Evolutionary conservation across 2,888 invertebrate species (phyloP).

Genomic region (Xanthorhoe spadicearia): DNA sequence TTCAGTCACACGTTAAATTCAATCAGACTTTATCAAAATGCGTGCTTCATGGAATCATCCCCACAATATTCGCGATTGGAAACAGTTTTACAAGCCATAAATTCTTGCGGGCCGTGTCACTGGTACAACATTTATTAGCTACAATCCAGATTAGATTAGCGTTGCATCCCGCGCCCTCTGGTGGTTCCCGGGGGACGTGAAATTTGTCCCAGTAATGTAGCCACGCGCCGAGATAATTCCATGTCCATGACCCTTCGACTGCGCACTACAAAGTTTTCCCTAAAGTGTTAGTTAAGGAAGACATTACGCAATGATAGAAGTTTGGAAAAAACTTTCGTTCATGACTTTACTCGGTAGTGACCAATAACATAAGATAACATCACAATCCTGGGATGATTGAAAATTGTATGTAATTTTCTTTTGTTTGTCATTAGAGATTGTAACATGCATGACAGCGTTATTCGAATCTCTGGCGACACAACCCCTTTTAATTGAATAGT

Average conservation of each 20-base stretch:
- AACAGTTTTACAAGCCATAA: slow-evolving; percentile 85
- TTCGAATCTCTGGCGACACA: slow-evolving; percentile 76
- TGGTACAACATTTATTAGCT: slow-evolving; percentile 84
- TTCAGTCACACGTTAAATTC: slow-evolving; percentile 77
- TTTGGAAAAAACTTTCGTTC: neutral
- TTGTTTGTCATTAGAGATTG: neutral
- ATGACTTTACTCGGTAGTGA: neutral
- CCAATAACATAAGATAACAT: no score
- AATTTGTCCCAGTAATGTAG: slow-evolving; percentile 83
- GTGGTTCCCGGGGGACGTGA: slow-evolving; percentile 68
- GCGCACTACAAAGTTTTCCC: slow-evolving; percentile 13
- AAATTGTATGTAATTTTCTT: no score
- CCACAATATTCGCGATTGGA: slow-evolving; percentile 80
- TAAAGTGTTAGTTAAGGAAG: neutral
- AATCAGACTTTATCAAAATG: slow-evolving; percentile 72
- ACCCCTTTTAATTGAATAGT: slow-evolving; percentile 84
- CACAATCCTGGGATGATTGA: no score
- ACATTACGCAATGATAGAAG: slow-evolving; percentile 19
- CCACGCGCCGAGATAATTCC: slow-evolving; percentile 83
- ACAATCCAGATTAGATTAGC: slow-evolving; percentile 84
- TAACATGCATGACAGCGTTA: slow-evolving; percentile 61
- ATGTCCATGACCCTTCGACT: slow-evolving; percentile 71
- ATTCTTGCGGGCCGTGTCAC: slow-evolving; percentile 76
- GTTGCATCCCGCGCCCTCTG: slow-evolving; percentile 72
- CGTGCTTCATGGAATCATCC: slow-evolving; percentile 60